Evolutionary conservation across 2,113 vertebrate genomes (phyloP), one percentile per base, ranked within the genome.

Genomic region (Anolis carolinensis): DNA sequence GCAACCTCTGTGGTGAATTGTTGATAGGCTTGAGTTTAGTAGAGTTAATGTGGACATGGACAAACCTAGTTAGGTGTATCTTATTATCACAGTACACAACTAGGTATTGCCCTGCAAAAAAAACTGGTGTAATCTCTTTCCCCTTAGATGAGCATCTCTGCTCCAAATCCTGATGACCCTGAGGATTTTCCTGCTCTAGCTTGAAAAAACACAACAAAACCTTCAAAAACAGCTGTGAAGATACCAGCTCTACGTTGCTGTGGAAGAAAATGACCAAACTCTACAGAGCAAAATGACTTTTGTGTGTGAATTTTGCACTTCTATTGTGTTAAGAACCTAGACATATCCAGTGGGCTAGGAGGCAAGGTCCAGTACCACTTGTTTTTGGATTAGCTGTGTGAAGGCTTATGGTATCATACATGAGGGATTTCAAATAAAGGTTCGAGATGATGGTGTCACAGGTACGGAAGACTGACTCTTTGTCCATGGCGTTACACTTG

Each of bases 171-270:
- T 0, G 97, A 99, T 86, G 97, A 99, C 90, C 98, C 97, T 4
- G 98, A 99, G 85, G 97, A 98, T 90, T 99, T 99, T 86, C 98
- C 98, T 0, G 98, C 98, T 62, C 95, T 99, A 88, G 94, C 95
- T 11, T 98, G 92, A 97, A 77, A 59, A 0, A 74, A 0, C 1
- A 32, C 55, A 83, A 30, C 72, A 76, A 62, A 87, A 55, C 85
- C 72, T 70, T 62, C 79, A 30, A 63, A 83, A 36, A 5, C 67
- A 91, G 65, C 87, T 81, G 16, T 62, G 77, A 86, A 88, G 82
- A 93, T 70, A 88, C 88, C 76, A 83, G 76, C 80, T 87, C 87
- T 90, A n/a, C 82, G 76, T 88, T 92, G 90, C 63, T 90, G 25
- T 86, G 63, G 81, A 67, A 91, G 90, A 91, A 90, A 70, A 65